Base-by-base conservation (phyloP, 2,888 invertebrate species). In the Hylaea fasciaria region DNA sequence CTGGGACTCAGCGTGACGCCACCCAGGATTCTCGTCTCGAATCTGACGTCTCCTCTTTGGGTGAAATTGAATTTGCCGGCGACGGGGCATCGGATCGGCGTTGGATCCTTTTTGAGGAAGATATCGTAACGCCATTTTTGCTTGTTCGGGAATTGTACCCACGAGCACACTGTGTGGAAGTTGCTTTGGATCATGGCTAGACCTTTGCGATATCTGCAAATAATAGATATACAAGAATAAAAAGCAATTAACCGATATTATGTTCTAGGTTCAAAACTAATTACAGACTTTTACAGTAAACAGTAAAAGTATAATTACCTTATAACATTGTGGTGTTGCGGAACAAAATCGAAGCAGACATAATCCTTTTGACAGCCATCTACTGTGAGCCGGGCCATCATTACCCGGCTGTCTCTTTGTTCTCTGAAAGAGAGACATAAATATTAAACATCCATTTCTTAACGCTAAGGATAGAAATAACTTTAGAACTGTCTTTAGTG, bases 361-460 rank as follows among this genome's bases (percentile, higher is more conserved):
- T 97, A 99, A 94, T 99, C 99, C 78, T 98, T 98, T 89, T 99
- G 99, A 86, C 98, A 94, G 57, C 98, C 98, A 83, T 99, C 99
- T 0, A 99, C 98, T 0, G 98, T 98, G 9, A 99, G 94, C 62
- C 98, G 94, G 0, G 99, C 98, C 97, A 99, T 98, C 96, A 99
- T 97, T 57, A 97, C 96, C 68, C 98, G 93, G 35, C 96, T 95
- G 72, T 98, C 98, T 64, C 98, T 94, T 71, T 97, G 96, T 87
- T 99, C 98, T 65, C 97, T 93, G 72, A 29, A 78, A 80, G 35
- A 12, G 12, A 12, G n/a, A 12, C 0, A 10, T 12, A 37, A 37
- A n/a, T 11, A 2, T 12, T 37, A 11, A 35, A 35, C 35, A 35
- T 35, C 7, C 10, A 8, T 1, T 35, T 8, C 35, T 35, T 5